A percentile compares a stretch with the other conserved stretches of the same genome.
Evolutionary conservation across 2,797 vertebrate species (phyloP).

Genomic region (Channa striata): DNA sequence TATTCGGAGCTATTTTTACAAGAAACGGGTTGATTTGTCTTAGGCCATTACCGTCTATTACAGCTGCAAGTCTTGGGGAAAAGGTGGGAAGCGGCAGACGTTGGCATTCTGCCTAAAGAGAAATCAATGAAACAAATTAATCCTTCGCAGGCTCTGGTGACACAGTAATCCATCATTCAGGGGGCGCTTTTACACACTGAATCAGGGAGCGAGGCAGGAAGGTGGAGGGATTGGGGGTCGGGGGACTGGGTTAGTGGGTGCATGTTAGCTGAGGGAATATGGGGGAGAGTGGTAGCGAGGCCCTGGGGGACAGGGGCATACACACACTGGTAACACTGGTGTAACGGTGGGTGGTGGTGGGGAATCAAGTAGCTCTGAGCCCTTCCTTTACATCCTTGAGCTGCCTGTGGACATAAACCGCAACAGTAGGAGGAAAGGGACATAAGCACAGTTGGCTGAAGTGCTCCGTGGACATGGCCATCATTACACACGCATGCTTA

Average conservation of each 20-base stretch:
- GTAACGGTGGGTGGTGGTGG: slow-evolving; percentile 85
- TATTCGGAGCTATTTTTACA: slow-evolving; percentile 94
- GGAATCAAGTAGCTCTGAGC: slow-evolving; percentile 91
- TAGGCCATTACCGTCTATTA: slow-evolving; percentile 99
- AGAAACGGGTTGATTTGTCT: slow-evolving; percentile 98
- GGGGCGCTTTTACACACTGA: slow-evolving; percentile 97
- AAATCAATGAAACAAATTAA: slow-evolving; percentile 99
- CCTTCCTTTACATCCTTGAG: slow-evolving; percentile 79
- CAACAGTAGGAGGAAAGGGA: slow-evolving; percentile 52
- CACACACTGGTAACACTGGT: slow-evolving; percentile 90
- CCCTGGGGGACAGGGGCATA: slow-evolving; percentile 91
- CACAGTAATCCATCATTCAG: slow-evolving; percentile 99
- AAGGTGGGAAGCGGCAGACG: slow-evolving; percentile 98
- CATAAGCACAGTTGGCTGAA: slow-evolving; percentile 63
- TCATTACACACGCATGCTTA: slow-evolving; percentile 66
- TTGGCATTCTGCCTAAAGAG: slow-evolving; percentile 99
- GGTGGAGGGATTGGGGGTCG: slow-evolving; percentile 78
- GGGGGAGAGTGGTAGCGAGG: slow-evolving; percentile 74
- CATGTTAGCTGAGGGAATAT: slow-evolving; percentile 60
- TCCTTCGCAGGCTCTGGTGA: slow-evolving; percentile 99
- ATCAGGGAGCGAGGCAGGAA: slow-evolving; percentile 91
- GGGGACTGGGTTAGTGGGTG: slow-evolving; percentile 74
- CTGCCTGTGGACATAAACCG: slow-evolving; percentile 83
- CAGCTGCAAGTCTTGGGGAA: slow-evolving; percentile 94
- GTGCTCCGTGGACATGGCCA: slow-evolving; percentile 53